Evolutionary conservation across 2,888 invertebrate genomes (phyloP).

Genomic region (Tetranychus piercei): DNA sequence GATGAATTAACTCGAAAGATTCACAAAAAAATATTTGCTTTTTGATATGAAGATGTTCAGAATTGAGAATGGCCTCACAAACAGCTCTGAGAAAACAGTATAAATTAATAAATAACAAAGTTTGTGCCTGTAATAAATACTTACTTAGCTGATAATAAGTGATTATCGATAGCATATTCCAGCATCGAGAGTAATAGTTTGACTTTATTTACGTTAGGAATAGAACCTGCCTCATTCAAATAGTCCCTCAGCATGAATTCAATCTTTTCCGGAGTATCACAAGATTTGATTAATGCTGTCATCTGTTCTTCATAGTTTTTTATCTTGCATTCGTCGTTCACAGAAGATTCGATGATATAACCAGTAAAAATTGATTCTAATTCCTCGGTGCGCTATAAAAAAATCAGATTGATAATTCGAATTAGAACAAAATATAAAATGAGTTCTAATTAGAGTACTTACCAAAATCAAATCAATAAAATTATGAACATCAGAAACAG

Average conservation of each 20-base stretch:
- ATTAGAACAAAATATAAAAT: not conserved
- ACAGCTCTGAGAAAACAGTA: constrained; percentile 44
- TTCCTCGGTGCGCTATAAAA: constrained; percentile 30
- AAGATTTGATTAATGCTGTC: constrained; percentile 40
- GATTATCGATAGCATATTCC: constrained; percentile 52
- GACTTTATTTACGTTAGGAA: constrained; percentile 54
- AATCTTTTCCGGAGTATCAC: constrained; percentile 42
- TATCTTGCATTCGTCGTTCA: constrained; percentile 49
- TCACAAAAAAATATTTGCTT: constrained; percentile 75
- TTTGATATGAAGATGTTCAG: constrained; percentile 59
- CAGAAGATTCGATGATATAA: constrained; percentile 56
- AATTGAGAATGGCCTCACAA: constrained; percentile 64
- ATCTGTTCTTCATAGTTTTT: constrained; percentile 50
- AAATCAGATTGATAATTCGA: not conserved
- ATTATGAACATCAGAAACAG: not conserved
- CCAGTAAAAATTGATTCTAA: constrained; percentile 70
- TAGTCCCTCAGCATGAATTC: constrained; percentile 57
- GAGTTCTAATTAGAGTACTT: not conserved
- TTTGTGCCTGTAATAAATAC: constrained; percentile 12
- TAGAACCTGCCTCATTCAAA: constrained; percentile 49
- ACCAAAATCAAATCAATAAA: not conserved
- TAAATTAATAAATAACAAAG: constrained; percentile 26
- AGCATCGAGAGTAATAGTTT: constrained; percentile 54
- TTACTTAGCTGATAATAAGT: constrained; percentile 55
- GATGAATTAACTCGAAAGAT: constrained; percentile 61